Evolutionary conservation across 2,797 vertebrate genomes (phyloP).

Genomic region (Fundulus diaphanus): DNA sequence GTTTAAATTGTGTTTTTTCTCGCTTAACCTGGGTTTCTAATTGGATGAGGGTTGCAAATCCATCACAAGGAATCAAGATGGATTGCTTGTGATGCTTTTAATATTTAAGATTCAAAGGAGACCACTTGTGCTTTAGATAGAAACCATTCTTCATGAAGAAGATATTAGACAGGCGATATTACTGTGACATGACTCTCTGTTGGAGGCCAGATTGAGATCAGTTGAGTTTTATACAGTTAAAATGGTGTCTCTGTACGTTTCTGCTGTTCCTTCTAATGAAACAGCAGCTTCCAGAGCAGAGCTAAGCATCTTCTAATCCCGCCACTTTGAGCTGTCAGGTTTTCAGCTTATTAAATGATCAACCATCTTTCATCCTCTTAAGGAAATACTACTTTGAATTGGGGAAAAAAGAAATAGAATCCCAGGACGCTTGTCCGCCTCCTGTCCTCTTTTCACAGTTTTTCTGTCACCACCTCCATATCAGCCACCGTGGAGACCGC

Average conservation of each 20-base stretch:
- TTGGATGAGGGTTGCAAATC: too few species aligned
- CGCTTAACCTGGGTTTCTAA: too few species aligned
- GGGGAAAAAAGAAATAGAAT: neutral
- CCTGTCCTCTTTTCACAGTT: neutral
- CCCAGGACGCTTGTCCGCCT: neutral
- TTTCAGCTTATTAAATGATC: neutral
- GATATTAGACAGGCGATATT: neutral
- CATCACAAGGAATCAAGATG: too few species aligned
- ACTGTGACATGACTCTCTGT: neutral
- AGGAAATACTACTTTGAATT: neutral
- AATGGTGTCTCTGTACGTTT: neutral
- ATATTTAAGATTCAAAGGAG: too few species aligned
- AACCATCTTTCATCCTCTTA: neutral
- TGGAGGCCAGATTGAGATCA: too few species aligned
- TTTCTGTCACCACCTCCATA: slow-evolving; percentile 30
- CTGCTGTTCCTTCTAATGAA: neutral
- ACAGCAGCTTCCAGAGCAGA: neutral
- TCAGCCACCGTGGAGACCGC: slow-evolving; percentile 30
- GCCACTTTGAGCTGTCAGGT: neutral
- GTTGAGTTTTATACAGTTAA: too few species aligned
- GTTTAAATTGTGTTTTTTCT: too few species aligned
- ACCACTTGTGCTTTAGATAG: too few species aligned
- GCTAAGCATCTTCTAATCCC: neutral
- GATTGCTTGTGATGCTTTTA: too few species aligned
- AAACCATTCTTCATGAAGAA: too few species aligned